Conservation (phyloP, 2,888 invertebrate species). For the Drosophila peninsularis region DNA sequence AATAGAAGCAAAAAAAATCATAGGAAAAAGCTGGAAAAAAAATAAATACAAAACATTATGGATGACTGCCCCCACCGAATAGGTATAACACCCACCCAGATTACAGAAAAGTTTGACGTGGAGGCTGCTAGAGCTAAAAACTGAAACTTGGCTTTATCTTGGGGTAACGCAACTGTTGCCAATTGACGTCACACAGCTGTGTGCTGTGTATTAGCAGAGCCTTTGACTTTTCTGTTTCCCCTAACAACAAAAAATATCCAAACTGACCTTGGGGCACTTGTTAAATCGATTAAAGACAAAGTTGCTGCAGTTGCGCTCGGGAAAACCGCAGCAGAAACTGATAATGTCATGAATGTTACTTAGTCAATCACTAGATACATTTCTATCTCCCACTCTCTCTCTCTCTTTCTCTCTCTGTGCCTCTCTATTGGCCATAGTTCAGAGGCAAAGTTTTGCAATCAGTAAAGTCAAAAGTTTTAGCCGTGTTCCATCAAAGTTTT, state of each 20-base stretch:
- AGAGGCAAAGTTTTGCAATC: conserved; percentile 71
- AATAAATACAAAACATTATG: not conserved
- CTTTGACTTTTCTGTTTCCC: conserved; percentile 63
- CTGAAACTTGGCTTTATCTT: conserved; percentile 25
- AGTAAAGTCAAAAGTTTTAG: conserved; percentile 65
- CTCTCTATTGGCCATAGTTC: not conserved
- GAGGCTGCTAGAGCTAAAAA: conserved; percentile 24
- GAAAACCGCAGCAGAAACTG: conserved; percentile 42
- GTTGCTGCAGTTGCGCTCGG: conserved; percentile 23
- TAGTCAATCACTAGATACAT: conserved; percentile 43
- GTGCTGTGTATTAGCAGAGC: conserved; percentile 27
- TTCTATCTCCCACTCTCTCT: too few relatives aligned
- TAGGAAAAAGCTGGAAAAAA: conserved; percentile 7
- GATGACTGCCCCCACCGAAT: not conserved
- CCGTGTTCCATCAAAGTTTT: conserved; percentile 58
- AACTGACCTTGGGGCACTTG: conserved; percentile 50
- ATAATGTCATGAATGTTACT: conserved; percentile 55
- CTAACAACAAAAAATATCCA: conserved; percentile 12
- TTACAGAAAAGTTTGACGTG: conserved; percentile 7
- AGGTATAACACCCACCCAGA: conserved; percentile 32
- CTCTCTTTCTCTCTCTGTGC: not conserved
- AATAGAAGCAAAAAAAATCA: not conserved
- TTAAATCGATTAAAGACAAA: conserved; percentile 72
- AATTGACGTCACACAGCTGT: conserved; percentile 69
- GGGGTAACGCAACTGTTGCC: conserved; percentile 8